These are phyloP conservation scores for Willowsia nigromaculata DNA, from an alignment of 2,888 invertebrate species.

Conservation along the genomic window DNA sequence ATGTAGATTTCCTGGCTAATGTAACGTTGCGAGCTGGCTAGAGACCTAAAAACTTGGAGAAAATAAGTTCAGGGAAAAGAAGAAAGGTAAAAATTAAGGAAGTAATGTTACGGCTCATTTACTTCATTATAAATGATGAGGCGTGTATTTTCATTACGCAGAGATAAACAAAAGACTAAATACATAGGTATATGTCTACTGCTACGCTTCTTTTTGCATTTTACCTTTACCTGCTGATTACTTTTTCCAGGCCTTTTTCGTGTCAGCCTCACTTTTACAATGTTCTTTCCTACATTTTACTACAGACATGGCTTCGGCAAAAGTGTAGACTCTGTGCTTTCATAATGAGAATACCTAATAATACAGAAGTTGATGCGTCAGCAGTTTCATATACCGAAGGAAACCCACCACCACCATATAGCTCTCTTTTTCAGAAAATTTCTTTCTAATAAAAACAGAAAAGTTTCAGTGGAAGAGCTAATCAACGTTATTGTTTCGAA, in stretches of 20 bases:
- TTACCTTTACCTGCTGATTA: slow-evolving; percentile 63
- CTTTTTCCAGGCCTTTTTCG: slow-evolving; percentile 73
- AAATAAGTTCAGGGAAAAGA: neutral
- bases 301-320: neutral
- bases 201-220: slow-evolving; percentile 17
- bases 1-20: neutral
- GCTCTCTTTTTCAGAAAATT: slow-evolving; percentile 24
- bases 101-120: slow-evolving; percentile 64
- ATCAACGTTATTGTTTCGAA: slow-evolving; percentile 40
- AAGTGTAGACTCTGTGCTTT: too few species aligned
- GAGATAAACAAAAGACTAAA: slow-evolving; percentile 45
- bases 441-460: slow-evolving; percentile 21
- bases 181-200: neutral
- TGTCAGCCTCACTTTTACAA: slow-evolving; percentile 57
- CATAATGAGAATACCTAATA: neutral
- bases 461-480: slow-evolving; percentile 19
- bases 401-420: neutral
- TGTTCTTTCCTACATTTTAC: slow-evolving; percentile 1
- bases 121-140: slow-evolving; percentile 66
- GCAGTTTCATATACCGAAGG: neutral
- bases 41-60: slow-evolving; percentile 2
- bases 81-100: slow-evolving; percentile 49
- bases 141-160: slow-evolving; percentile 54
- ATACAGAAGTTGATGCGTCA: slow-evolving; percentile 3
- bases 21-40: neutral